Conservation (phyloP, 2,113 vertebrate genomes). For the Erythrocercus mccallii region DNA sequence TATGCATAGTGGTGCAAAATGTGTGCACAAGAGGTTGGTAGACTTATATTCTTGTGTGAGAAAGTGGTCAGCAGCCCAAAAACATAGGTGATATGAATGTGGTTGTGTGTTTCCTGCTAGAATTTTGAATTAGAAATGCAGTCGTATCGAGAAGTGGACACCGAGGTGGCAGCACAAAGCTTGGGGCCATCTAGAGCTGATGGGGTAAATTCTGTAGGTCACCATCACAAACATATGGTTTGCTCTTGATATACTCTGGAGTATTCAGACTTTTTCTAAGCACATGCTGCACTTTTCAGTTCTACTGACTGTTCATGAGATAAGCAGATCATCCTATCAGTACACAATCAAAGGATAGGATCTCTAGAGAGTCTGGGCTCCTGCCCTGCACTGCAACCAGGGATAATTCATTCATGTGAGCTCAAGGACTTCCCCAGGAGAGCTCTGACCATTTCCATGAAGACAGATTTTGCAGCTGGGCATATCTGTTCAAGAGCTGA, state of each 20-base stretch:
- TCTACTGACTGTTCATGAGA: not conserved
- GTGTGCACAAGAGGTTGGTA: accelerated
- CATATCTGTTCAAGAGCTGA: not conserved
- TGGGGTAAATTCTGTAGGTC: not conserved
- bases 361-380: not conserved
- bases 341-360: not conserved
- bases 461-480: not conserved
- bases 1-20: not conserved
- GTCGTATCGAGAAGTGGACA: accelerated
- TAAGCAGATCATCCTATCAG: not conserved
- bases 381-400: not conserved
- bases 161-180: not conserved
- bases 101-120: not conserved
- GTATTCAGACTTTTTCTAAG: not conserved
- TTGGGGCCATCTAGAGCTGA: not conserved
- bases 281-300: not conserved
- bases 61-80: not conserved
- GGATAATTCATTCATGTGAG: not conserved
- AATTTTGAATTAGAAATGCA: not conserved
- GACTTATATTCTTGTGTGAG: not conserved
- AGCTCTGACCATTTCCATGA: not conserved
- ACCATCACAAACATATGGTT: not conserved
- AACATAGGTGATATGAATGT: not conserved
- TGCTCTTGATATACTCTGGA: not conserved
- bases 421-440: not conserved